A percentile compares a stretch with the other conserved stretches of the same genome.
Conservation (phyloP, 2,113 vertebrate genomes). For the Protobothrops mucrosquamatus region DNA sequence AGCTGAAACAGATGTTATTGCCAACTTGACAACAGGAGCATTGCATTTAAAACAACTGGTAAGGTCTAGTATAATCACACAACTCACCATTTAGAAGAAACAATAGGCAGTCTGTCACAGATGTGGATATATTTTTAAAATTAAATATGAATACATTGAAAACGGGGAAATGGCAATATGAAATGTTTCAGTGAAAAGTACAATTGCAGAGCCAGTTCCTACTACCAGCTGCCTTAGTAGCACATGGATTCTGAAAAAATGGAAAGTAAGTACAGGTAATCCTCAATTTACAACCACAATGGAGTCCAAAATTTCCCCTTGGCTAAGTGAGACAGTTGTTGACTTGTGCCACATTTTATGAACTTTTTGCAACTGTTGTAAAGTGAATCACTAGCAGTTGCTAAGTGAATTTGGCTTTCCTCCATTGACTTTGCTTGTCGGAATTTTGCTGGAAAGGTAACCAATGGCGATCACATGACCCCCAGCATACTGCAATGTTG, state of each 20-base stretch:
- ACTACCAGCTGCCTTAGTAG: background rate
- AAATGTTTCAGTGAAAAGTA: background rate
- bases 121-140: background rate
- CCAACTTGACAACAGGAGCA: too few species aligned
- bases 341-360: background rate
- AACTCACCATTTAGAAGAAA: background rate
- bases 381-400: background rate
- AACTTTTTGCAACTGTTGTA: background rate
- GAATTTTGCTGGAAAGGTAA: background rate
- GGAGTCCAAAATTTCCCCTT: too few species aligned
- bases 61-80: background rate
- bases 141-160: background rate
- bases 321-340: background rate
- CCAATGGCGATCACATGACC: background rate
- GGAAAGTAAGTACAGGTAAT: background rate
- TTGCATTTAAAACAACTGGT: too few species aligned
- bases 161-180: background rate
- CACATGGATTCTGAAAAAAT: background rate
- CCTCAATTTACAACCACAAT: too few species aligned
- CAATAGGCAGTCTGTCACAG: background rate
- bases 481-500: background rate
- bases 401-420: background rate
- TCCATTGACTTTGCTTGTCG: background rate
- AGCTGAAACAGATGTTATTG: background rate
- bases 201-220: background rate